phyloP scores from a whole-genome alignment of 53 echinoderm and acorn worm species.

The Zoroaster sp. region DNA sequence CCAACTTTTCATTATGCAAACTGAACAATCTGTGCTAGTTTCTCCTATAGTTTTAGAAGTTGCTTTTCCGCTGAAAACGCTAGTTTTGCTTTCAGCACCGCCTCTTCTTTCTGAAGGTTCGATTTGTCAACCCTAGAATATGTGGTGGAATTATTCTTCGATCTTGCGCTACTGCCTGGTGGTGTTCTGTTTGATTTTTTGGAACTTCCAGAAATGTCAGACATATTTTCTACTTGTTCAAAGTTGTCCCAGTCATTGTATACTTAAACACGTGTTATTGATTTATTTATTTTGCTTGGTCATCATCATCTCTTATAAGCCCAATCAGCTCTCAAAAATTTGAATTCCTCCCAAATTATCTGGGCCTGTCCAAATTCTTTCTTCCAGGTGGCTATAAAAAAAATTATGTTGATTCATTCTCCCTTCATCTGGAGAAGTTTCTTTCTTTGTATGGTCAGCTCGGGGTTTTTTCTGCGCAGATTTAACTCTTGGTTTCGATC shows the following conservation, averaged over 20 bases:
- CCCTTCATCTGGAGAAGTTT: background rate
- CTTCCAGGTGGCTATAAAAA: background rate
- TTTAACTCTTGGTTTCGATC: background rate
- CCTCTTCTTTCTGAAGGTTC: background rate
- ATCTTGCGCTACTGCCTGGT: background rate
- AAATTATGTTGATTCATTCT: background rate
- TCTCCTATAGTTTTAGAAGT: background rate
- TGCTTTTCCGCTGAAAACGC: background rate
- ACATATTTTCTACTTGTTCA: background rate
- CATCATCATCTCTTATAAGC: background rate
- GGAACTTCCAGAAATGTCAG: background rate
- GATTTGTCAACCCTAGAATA: background rate
- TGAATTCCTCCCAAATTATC: background rate
- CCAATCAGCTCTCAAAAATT: background rate
- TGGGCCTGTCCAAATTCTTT: background rate
- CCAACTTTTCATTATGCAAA: background rate
- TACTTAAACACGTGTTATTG: background rate
- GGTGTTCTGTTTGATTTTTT: background rate
- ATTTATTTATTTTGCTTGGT: background rate
- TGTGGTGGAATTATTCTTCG: background rate
- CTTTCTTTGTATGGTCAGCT: background rate
- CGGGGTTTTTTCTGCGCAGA: background rate
- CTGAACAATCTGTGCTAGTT: background rate
- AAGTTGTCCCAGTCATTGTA: background rate
- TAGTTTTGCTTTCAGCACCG: background rate